Evolutionary conservation across 2,113 vertebrate species (phyloP).

Genomic region (Tinamus guttatus): DNA sequence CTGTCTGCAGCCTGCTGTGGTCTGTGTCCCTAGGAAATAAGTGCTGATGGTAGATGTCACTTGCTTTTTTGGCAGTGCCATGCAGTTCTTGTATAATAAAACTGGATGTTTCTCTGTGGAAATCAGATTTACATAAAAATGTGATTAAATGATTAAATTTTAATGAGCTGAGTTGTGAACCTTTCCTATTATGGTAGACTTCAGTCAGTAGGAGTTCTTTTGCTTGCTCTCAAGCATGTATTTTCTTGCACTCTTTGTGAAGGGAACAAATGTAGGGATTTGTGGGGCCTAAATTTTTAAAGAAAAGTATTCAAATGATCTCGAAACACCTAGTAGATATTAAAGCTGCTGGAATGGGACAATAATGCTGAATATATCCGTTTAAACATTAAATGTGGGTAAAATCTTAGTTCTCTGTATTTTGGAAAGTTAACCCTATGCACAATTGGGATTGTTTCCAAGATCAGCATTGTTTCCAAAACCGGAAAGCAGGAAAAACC

Average conservation of each 20-base stretch:
- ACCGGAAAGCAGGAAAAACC: not conserved
- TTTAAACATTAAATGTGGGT: not conserved
- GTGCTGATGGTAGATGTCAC: not conserved
- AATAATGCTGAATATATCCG: not conserved
- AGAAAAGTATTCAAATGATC: not conserved
- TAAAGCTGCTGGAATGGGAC: not conserved
- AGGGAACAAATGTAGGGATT: not conserved
- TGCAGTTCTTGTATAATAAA: rapidly evolving
- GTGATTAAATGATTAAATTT: not conserved
- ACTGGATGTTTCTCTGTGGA: not conserved
- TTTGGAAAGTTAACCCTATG: not conserved
- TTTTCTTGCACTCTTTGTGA: not conserved
- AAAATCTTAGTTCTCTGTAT: not conserved
- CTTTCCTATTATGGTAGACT: rapidly evolving
- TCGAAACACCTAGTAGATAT: not conserved
- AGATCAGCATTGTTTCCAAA: not conserved
- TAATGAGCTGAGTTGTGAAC: not conserved
- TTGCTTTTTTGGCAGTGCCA: not conserved
- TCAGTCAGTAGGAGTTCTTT: not conserved
- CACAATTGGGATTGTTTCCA: not conserved
- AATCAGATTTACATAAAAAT: not conserved
- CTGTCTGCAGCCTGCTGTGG: not conserved
- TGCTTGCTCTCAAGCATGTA: not conserved
- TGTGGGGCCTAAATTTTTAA: not conserved
- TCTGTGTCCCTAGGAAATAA: not conserved